Evolutionary conservation across 2,888 invertebrate species (phyloP).

Genomic region (Phymatocera aterrima): DNA sequence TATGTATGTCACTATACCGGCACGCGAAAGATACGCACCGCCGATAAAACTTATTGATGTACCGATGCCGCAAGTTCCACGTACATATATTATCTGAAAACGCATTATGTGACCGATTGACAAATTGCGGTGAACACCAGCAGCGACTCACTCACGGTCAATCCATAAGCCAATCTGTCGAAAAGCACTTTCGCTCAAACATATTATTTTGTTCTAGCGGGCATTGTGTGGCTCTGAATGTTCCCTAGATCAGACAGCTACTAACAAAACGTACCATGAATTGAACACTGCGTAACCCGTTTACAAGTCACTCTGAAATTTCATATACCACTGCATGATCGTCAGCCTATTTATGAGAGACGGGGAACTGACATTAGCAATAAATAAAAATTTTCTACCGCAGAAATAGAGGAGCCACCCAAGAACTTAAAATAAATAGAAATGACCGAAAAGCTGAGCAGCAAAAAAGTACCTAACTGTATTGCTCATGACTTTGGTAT

Average conservation of each 20-base stretch:
- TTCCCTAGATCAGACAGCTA: no score
- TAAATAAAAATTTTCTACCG: no score
- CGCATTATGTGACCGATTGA: constrained; percentile 53
- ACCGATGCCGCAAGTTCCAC: constrained; percentile 52
- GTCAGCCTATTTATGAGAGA: no score
- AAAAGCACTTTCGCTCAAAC: constrained; percentile 32
- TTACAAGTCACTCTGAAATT: not conserved
- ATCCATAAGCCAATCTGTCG: constrained; percentile 22
- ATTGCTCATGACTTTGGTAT: no score
- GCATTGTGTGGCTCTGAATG: not conserved
- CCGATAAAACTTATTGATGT: constrained; percentile 39
- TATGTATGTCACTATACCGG: constrained; percentile 1
- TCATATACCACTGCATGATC: no score
- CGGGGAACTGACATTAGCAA: no score
- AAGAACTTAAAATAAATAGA: no score
- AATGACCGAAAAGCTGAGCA: no score
- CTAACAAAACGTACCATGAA: no score
- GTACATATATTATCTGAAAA: constrained; percentile 53
- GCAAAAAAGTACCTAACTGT: no score
- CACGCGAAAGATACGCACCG: constrained; percentile 50
- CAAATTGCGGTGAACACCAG: constrained; percentile 46
- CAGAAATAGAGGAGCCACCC: no score
- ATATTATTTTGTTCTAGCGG: not conserved
- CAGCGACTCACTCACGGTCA: constrained; percentile 28
- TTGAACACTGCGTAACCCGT: no score